Conservation (phyloP, 2,888 invertebrate genomes). For the Sisyra terminalis region DNA sequence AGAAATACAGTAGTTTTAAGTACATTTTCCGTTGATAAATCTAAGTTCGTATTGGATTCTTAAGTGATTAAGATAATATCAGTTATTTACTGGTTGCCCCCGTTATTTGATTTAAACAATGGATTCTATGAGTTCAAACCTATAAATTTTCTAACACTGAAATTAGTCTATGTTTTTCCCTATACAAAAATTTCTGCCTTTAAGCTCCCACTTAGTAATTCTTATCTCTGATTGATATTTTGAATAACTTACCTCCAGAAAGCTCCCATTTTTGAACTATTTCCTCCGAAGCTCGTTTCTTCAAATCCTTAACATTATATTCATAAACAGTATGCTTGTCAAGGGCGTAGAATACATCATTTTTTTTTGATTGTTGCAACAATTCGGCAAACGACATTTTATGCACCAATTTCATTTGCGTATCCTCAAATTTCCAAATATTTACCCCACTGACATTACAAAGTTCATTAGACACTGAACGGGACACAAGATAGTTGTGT, state of each 20-base stretch:
- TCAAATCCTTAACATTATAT: conserved; percentile 12
- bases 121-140: too few species aligned
- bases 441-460: conserved; percentile 12
- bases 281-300: neutral
- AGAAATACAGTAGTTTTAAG: too few species aligned
- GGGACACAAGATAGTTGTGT: conserved; percentile 24
- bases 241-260: neutral
- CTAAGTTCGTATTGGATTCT: too few species aligned
- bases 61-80: too few species aligned
- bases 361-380: conserved; percentile 20
- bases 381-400: conserved; percentile 18
- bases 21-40: too few species aligned
- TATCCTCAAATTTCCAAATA: conserved; percentile 18
- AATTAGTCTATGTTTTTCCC: too few species aligned
- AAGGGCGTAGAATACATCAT: conserved; percentile 24
- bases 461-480: conserved; percentile 13
- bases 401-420: conserved; percentile 16
- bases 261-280: conserved; percentile 1
- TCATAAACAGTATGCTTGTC: conserved; percentile 13
- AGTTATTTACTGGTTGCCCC: too few species aligned
- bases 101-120: too few species aligned
- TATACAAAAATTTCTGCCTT: too few species aligned
- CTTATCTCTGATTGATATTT: too few species aligned
- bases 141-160: too few species aligned
- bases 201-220: too few species aligned